Percentiles rank a stretch among this genome's conserved stretches.
Evolutionary conservation across 2,888 invertebrate genomes (phyloP).

Genomic region (Sinotaia quadrata): DNA sequence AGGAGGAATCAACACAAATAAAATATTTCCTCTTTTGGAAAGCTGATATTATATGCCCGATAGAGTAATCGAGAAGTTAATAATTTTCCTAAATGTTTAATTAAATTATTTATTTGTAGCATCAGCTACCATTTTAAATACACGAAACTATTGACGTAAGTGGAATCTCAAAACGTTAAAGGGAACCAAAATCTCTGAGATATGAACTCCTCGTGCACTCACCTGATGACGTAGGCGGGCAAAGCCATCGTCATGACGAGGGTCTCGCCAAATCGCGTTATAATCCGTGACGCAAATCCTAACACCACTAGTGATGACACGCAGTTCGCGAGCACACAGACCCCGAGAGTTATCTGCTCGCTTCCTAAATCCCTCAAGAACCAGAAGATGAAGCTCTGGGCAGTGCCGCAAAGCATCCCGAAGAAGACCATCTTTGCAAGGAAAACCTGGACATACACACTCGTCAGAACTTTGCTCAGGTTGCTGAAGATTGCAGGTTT

Average conservation of each 20-base stretch:
- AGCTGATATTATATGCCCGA: too few relatives aligned
- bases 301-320: slow-evolving; percentile 31
- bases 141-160: too few relatives aligned
- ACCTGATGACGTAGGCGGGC: slow-evolving; percentile 78
- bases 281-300: slow-evolving; percentile 79
- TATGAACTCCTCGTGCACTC: too few relatives aligned
- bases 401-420: slow-evolving; percentile 90
- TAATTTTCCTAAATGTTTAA: too few relatives aligned
- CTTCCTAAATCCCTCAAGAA: slow-evolving; percentile 77
- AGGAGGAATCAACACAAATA: too few relatives aligned
- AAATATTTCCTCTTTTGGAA: too few relatives aligned
- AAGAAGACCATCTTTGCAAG: slow-evolving; percentile 85
- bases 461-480: slow-evolving; percentile 14
- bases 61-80: too few relatives aligned
- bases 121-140: too few relatives aligned
- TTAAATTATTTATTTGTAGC: too few relatives aligned
- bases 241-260: slow-evolving; percentile 88
- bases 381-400: slow-evolving; percentile 88
- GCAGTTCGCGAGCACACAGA: slow-evolving; percentile 49
- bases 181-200: too few relatives aligned
- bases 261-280: slow-evolving; percentile 76
- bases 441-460: slow-evolving; percentile 76
- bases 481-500: background rate
- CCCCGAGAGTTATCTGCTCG: slow-evolving; percentile 44
- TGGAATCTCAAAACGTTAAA: too few relatives aligned